These are phyloP conservation scores for Ctenopoma kingsleyae DNA, from an alignment of 2,797 vertebrate genomes.

Conservation along the genomic window DNA sequence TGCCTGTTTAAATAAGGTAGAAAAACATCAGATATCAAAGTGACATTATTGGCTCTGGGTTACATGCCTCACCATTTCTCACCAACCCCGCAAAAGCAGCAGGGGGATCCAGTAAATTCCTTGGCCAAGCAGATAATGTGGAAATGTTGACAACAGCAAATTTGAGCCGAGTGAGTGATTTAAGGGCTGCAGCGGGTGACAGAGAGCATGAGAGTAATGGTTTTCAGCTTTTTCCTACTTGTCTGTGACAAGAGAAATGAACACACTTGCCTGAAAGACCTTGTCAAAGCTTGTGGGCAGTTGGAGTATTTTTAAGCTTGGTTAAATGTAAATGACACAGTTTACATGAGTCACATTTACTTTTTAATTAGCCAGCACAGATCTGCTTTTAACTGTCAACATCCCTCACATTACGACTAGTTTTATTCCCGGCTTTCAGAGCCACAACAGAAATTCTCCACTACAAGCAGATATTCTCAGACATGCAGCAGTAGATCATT, in stretches of 20 bases:
- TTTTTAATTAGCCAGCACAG: conserved; percentile 59
- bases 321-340: conserved; percentile 64
- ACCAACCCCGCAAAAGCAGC: conserved; percentile 69
- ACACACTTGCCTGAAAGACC: conserved; percentile 60
- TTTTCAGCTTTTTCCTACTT: conserved; percentile 67
- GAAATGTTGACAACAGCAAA: conserved; percentile 82
- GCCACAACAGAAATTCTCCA: conserved; percentile 36
- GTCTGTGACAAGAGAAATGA: conserved; percentile 65
- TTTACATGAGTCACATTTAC: conserved; percentile 60
- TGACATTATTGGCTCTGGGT: conserved; percentile 69
- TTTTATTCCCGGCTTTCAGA: conserved; percentile 46
- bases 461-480: conserved; percentile 39
- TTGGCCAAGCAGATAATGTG: conserved; percentile 78
- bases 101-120: conserved; percentile 78
- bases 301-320: conserved; percentile 62
- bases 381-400: conserved; percentile 63
- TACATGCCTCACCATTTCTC: conserved; percentile 63
- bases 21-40: conserved; percentile 54
- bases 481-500: conserved; percentile 35
- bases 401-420: conserved; percentile 32
- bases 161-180: conserved; percentile 79
- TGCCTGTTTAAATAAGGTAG: conserved; percentile 12
- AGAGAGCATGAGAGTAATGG: conserved; percentile 68
- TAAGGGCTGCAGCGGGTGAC: conserved; percentile 72
- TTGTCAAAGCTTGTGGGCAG: conserved; percentile 69